Evolutionary conservation across 1,140 invertebrate species (phyloP), one percentile per base, ranked within the genome.

Genomic region (Cyphomyrmex costatus): DNA sequence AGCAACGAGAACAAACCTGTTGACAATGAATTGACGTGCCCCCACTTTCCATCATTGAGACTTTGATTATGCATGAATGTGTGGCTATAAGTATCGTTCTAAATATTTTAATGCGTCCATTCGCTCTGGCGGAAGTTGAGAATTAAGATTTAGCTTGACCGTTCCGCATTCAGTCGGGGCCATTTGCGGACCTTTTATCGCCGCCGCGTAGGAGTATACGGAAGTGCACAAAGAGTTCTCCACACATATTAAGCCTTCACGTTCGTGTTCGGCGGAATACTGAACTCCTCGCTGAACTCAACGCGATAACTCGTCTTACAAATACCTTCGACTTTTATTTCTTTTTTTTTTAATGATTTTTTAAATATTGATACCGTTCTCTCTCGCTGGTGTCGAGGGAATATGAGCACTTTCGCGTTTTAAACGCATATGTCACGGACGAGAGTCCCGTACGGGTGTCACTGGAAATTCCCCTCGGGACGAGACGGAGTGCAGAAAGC

Each of bases 121-220:
- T 79, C 42, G 19, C 36, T 12, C 24, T 51, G 14, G 36, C 66
- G 79, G 79, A 83, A 83, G 79, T 73, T 33, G 51, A n/a, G 56
- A 83, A 83, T 83, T 73, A 61, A 83, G 68, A 83, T 61, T 73
- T 83, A 74, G 56, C 53, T 33, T 30, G 79, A 58, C 68, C 53
- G 51, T 60, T 82, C 19, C 53, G 68, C 79, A 30, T 73, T 82
- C 68, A 33, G 51, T 0, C 79, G 46, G 3, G 16, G 51, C 49
- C 63, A 70, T 56, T 80, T 42, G 30, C 46, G 30, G 49, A 42
- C 36, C 53, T 46, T 82, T 82, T 82, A 82, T 82, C 68, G 53
- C 66, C 42, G 24, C 19, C 36, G 53, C 68, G 79, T 74, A 74
- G 79, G 68, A 83, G 68, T 83, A 49, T 14, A 30, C 51, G 53